A percentile compares a stretch with the other conserved stretches of the same genome.
Conservation (phyloP, 2,888 invertebrate species). For the Neoscelio sp. region DNA sequence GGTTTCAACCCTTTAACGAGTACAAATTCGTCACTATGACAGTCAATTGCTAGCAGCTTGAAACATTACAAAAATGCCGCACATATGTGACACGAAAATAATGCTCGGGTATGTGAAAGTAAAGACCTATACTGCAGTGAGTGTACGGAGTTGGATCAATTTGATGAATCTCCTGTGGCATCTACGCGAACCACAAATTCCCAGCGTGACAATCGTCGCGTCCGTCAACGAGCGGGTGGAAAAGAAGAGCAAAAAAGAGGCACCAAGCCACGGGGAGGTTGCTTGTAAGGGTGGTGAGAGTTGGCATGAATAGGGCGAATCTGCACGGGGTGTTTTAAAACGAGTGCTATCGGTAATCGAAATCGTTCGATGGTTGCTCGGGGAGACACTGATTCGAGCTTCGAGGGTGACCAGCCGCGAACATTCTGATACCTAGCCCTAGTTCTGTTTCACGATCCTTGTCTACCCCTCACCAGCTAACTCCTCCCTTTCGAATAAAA, state of each 20-base stretch:
- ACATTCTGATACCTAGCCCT: slow-evolving; percentile 75
- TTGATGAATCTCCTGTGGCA: slow-evolving; percentile 74
- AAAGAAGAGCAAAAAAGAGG: slow-evolving; percentile 74
- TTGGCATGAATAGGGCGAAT: slow-evolving; percentile 73
- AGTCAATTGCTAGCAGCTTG: too few relatives aligned
- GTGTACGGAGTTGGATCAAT: slow-evolving; percentile 65
- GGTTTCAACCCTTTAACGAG: too few relatives aligned
- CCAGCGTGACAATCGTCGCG: slow-evolving; percentile 71
- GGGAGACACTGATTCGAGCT: slow-evolving; percentile 72
- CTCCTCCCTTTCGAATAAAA: slow-evolving; percentile 59
- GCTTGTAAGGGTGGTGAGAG: slow-evolving; percentile 59
- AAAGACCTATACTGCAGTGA: slow-evolving; percentile 38
- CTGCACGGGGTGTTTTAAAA: slow-evolving; percentile 80
- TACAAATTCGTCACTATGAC: too few relatives aligned
- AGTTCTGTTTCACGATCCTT: slow-evolving; percentile 72
- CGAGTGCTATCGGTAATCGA: slow-evolving; percentile 82
- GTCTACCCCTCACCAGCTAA: slow-evolving; percentile 72
- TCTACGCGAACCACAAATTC: slow-evolving; percentile 75
- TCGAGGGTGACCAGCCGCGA: slow-evolving; percentile 78
- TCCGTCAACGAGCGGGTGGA: slow-evolving; percentile 68
- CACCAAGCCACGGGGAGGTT: slow-evolving; percentile 50
- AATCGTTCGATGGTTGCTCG: slow-evolving; percentile 78
- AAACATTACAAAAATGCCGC: slow-evolving; percentile 3
- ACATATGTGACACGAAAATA: slow-evolving; percentile 4
- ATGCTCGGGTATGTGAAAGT: slow-evolving; percentile 38